A percentile compares a stretch with the other conserved stretches of the same genome.
Conservation (phyloP, 2,113 vertebrate genomes). For the Sphaerodactylus townsendi region DNA sequence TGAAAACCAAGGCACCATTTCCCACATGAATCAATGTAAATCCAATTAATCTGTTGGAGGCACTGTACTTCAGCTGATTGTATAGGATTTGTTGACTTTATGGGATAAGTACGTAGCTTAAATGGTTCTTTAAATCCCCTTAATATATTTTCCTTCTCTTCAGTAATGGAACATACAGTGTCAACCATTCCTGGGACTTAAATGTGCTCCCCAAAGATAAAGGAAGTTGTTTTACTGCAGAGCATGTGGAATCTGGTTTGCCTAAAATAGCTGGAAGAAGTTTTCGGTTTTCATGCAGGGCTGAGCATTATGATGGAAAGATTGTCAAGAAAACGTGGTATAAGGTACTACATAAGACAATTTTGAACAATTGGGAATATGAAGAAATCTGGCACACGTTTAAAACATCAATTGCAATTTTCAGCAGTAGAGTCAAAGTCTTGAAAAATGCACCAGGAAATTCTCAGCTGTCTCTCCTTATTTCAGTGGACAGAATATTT, state of each 20-base stretch:
- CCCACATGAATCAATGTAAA: too few relatives aligned
- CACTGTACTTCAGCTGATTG: neutral
- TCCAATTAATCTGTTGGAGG: too few relatives aligned
- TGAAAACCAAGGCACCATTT: too few relatives aligned
- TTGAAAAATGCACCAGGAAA: neutral
- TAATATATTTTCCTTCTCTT: conserved; percentile 33
- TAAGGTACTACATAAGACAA: conserved; percentile 68
- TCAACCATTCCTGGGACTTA: conserved; percentile 58
- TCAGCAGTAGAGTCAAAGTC: neutral
- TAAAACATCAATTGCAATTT: neutral
- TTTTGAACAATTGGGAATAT: neutral
- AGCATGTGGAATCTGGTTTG: conserved; percentile 51
- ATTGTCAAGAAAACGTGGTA: conserved; percentile 53
- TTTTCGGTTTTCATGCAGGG: conserved; percentile 57
- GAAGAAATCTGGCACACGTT: neutral
- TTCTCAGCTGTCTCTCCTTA: neutral
- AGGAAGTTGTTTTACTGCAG: conserved; percentile 69
- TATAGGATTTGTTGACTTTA: neutral
- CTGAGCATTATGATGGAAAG: conserved; percentile 36
- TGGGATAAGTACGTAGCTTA: neutral
- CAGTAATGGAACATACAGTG: conserved; percentile 52
- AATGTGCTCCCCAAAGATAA: conserved; percentile 64
- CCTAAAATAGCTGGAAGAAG: conserved; percentile 48
- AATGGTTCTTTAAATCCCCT: conserved; percentile 12
- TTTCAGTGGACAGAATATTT: neutral